A percentile compares a stretch with the other conserved stretches of the same genome.
Conservation (phyloP, 2,888 invertebrate genomes). For the Eucera pruinosa region DNA sequence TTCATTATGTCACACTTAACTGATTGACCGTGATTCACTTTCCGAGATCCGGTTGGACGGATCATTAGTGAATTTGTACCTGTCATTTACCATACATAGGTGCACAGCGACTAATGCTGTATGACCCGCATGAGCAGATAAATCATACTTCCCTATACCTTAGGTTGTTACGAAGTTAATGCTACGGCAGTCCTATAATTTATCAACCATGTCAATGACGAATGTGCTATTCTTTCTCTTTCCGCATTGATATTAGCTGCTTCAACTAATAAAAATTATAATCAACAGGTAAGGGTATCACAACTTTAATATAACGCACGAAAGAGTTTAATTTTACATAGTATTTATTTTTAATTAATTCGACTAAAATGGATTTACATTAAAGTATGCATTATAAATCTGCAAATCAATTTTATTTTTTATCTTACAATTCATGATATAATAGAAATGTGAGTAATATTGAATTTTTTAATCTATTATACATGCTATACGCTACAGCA, state of each 20-base stretch:
- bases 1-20: not conserved
- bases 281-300: no score
- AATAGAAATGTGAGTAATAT: no score
- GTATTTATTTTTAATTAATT: not conserved
- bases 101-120: not conserved
- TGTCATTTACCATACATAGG: not conserved
- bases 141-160: not conserved
- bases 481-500: no score
- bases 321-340: no score
- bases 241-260: not conserved
- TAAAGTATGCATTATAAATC: not conserved
- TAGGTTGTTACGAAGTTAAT: not conserved
- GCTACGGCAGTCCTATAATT: not conserved
- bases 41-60: not conserved
- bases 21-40: slow-evolving; percentile 10
- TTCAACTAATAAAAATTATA: not conserved
- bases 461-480: no score
- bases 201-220: not conserved
- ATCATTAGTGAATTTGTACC: slow-evolving; percentile 22
- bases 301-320: no score
- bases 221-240: no score
- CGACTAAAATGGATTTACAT: no score
- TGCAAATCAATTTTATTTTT: not conserved
- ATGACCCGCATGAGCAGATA: not conserved
- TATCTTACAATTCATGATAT: no score